These are phyloP conservation scores for Conistra vaccinii DNA, from an alignment of 2,888 invertebrate species.

Conservation along the genomic window DNA sequence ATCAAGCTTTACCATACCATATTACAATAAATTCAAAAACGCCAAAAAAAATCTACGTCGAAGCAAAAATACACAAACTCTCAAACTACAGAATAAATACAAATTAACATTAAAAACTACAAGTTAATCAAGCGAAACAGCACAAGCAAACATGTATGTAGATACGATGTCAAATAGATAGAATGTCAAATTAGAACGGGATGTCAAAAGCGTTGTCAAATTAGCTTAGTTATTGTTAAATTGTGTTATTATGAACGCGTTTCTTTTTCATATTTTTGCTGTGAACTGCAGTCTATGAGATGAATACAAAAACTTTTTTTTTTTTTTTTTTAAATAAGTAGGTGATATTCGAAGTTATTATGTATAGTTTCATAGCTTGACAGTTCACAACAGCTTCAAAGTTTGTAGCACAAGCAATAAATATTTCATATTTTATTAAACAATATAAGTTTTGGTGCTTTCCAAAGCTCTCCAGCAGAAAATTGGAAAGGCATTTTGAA, in stretches of 20 bases:
- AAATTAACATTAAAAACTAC: constrained; percentile 53
- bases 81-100: constrained; percentile 58
- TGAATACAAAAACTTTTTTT: not conserved
- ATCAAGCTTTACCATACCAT: constrained; percentile 48
- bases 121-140: constrained; percentile 69
- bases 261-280: constrained; percentile 9
- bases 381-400: constrained; percentile 27
- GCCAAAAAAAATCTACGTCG: constrained; percentile 49
- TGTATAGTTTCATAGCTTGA: not conserved
- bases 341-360: rapidly evolving
- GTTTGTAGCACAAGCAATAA: constrained; percentile 56
- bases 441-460: not conserved
- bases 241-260: constrained; percentile 42
- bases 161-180: constrained; percentile 28
- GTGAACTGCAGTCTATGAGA: constrained; percentile 15
- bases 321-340: not conserved
- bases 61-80: constrained; percentile 58
- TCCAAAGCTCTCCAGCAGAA: not conserved
- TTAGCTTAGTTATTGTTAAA: constrained; percentile 44
- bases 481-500: not conserved
- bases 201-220: constrained; percentile 50
- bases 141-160: constrained; percentile 70
- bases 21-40: constrained; percentile 34
- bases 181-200: constrained; percentile 27
- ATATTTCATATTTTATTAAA: constrained; percentile 3